Base-by-base conservation (phyloP, 2,888 invertebrate species). In the Standfussiana lucernea region DNA sequence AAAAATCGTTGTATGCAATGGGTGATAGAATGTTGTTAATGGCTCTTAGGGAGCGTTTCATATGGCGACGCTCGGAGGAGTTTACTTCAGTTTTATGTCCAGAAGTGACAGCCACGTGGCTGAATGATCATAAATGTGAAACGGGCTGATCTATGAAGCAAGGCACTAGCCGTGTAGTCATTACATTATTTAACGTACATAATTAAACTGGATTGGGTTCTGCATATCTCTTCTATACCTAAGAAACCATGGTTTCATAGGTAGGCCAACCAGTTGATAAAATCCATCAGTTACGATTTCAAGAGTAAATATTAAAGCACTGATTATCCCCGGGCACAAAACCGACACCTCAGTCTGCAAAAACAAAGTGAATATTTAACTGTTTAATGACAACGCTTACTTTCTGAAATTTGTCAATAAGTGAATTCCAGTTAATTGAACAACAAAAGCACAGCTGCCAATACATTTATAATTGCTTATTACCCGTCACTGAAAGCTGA, bases 381-480 rank as follows among this genome's bases (percentile, higher is more conserved):
- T 21, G 10, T 32, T 32, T 11, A 50, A 35, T 0, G 15, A 28
- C 2, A 15, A 35, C 21, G 1, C 6, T 40, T 64, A n/a, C 15
- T 32, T 28, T 5, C 15, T 13, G 45, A 53, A 53, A 77, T 64
- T 37, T 53, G 50, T 8, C 42, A 66, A n/a, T 67, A 62, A 47
- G 21, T 32, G 5, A 67, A 40, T 45, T 67, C 11, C 79, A 82
- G 42, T 62, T 56, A 70, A 75, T 77, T 70, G 8, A 56, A 62
- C 72, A 62, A 72, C 61, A 47, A 72, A 66, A 65, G 35, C 69
- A 70, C 65, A 68, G 50, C 64, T 65, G 37, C 50, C 59, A 59
- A 69, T 69, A 56, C 53, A 40, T 72, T 53, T 79, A 72, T 37
- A 61, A 67, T 66, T 66, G n/a, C n/a, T 40, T 67, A 47, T 79